Base-by-base conservation (phyloP, 1,140 invertebrate genomes). In the Brachionus calyciflorus region DNA sequence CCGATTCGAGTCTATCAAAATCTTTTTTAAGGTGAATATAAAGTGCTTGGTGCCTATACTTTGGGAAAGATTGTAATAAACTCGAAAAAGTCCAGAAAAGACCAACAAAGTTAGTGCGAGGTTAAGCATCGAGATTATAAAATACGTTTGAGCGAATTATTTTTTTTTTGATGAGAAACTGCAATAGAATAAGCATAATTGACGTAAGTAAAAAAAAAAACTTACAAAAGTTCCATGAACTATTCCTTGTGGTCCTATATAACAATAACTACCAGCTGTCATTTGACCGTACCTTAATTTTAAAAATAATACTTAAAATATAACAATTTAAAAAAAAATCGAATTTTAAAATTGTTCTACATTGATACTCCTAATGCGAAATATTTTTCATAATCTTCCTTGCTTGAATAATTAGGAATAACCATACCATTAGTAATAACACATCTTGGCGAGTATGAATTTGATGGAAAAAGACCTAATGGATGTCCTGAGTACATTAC, bases 381-480 rank as follows among this genome's bases (percentile, higher is more conserved):
- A 81, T 89, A 84, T 55, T 86, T 87, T 68, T 87, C 86, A 78
- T 88, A 88, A 76, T 84, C 79, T 10, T 85, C 82, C 55, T 85
- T 81, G 1, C 84, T 85, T 7, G 89, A 90, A 81, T 90, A 90
- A 81, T 90, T 90, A 6, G 90, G 90, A 65, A 90, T 86, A 73
- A 90, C 88, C 89, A 91, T 90, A 68, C 89, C 89, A 82, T 90
- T 90, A 24, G 89, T 89, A 69, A 91, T 89, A 41, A 90, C 86
- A n/a, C 89, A 80, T 77, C 89, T 82, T n/a, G 89, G 89, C 2
- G 87, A 82, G 3, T 77, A 70, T 7, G 80, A 57, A 30, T 78
- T 80, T 46, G 85, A 88, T 7, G 89, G 90, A 80, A 90, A 91
- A 1, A 90, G 81, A 3, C 89, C 89, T 53, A 88, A 78, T 3